Evolutionary conservation across 2,797 vertebrate species (phyloP).

Genomic region (Chelidonichthys spinosus): DNA sequence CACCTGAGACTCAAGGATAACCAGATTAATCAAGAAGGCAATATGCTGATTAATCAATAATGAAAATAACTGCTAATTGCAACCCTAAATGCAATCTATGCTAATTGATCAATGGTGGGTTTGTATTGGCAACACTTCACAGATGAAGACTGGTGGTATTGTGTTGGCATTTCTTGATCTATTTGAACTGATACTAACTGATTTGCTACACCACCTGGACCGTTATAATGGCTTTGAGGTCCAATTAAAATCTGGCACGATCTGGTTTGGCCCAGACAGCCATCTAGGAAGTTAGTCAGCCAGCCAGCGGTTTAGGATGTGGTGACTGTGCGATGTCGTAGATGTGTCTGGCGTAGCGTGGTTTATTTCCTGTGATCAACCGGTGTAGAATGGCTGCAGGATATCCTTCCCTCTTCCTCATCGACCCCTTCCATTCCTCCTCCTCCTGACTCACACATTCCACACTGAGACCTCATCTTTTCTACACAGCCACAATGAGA

Average conservation of each 20-base stretch:
- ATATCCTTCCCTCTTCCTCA: slow-evolving; percentile 72
- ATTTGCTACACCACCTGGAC: slow-evolving; percentile 25
- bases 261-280: slow-evolving; percentile 37
- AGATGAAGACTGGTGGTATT: background rate
- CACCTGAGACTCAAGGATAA: no score
- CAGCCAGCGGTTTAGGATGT: slow-evolving; percentile 69
- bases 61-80: background rate
- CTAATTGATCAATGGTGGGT: background rate
- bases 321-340: slow-evolving; percentile 56
- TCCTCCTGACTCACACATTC: slow-evolving; percentile 81
- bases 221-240: slow-evolving; percentile 20
- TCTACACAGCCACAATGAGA: slow-evolving; percentile 36
- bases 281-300: slow-evolving; percentile 50
- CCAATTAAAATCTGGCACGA: slow-evolving; percentile 22
- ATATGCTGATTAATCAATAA: background rate
- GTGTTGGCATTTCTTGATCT: slow-evolving; percentile 3
- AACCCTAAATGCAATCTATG: background rate
- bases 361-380: slow-evolving; percentile 80
- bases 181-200: slow-evolving; percentile 15
- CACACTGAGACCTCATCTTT: slow-evolving; percentile 64
- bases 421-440: slow-evolving; percentile 48
- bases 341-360: slow-evolving; percentile 64
- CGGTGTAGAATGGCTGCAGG: slow-evolving; percentile 74
- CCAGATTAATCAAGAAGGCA: slow-evolving; percentile 9
- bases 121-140: background rate